Evolutionary conservation across 92 coral and sea anemone genomes (phyloP).

Genomic region (Micromussa lordhowensis): DNA sequence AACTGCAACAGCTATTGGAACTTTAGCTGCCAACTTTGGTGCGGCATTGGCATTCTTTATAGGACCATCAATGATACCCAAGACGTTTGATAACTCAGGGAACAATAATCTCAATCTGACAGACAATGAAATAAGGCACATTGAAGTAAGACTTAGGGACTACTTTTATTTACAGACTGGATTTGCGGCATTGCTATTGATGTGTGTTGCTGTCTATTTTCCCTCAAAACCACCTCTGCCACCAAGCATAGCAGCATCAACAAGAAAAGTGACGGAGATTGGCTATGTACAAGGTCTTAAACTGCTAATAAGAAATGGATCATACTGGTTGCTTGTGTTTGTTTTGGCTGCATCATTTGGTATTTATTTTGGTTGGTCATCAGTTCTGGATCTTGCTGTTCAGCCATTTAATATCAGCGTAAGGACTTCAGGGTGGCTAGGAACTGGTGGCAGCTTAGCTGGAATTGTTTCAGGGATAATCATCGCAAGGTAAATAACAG

Average conservation of each 20-base stretch:
- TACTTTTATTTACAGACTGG: constrained; percentile 54
- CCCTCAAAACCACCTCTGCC: constrained; percentile 81
- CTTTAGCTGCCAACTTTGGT: constrained; percentile 66
- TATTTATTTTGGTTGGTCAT: constrained; percentile 74
- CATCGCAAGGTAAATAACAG: constrained; percentile 57
- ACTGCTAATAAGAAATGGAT: constrained; percentile 46
- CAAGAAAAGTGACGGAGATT: constrained; percentile 19
- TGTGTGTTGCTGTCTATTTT: constrained; percentile 63
- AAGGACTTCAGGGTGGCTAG: constrained; percentile 81
- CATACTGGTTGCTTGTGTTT: constrained; percentile 69
- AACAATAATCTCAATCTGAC: constrained; percentile 13
- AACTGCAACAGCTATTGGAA: constrained; percentile 76
- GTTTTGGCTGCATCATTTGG: constrained; percentile 80
- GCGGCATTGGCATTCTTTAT: constrained; percentile 64
- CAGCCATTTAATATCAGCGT: constrained; percentile 68
- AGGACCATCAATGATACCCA: constrained; percentile 72
- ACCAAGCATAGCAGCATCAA: constrained; percentile 73
- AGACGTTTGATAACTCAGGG: neutral
- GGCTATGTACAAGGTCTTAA: constrained; percentile 20
- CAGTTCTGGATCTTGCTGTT: constrained; percentile 75
- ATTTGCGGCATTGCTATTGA: constrained; percentile 19
- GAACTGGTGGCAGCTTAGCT: constrained; percentile 67
- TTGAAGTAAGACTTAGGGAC: constrained; percentile 26
- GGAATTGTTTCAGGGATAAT: constrained; percentile 77
- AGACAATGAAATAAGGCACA: neutral